These are phyloP conservation scores for Carpatolechia fugitivella DNA, from an alignment of 2,888 invertebrate species.

Conservation along the genomic window DNA sequence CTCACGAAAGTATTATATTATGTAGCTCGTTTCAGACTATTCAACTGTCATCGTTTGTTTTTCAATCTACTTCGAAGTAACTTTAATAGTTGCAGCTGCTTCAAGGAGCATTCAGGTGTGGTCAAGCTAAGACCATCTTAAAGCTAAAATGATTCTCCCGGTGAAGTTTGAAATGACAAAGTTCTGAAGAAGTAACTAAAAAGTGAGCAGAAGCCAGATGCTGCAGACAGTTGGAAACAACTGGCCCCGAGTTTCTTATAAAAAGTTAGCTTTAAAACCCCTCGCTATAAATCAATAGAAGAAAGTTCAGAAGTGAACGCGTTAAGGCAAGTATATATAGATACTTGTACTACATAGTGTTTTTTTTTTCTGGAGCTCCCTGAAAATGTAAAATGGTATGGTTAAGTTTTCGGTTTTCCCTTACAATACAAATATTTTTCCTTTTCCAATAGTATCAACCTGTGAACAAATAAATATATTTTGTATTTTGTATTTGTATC, in stretches of 20 bases:
- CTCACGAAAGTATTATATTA: conserved; percentile 25
- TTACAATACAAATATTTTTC: too few relatives aligned
- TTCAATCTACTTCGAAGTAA: conserved; percentile 36
- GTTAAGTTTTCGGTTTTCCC: too few relatives aligned
- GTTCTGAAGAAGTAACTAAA: conserved; percentile 60
- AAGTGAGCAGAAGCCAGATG: conserved; percentile 72
- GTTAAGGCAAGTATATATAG: conserved; percentile 34
- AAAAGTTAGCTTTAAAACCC: conserved; percentile 74
- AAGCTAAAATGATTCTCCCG: conserved; percentile 48
- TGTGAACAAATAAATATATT: too few relatives aligned
- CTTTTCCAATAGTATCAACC: too few relatives aligned
- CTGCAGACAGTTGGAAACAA: conserved; percentile 74
- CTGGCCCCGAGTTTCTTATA: conserved; percentile 65
- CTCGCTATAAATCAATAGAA: conserved; percentile 71
- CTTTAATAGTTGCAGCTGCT: conserved; percentile 12
- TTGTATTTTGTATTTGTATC: too few relatives aligned
- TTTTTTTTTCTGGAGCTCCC: background rate
- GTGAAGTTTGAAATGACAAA: conserved; percentile 66
- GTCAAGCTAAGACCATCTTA: conserved; percentile 22
- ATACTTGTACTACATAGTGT: background rate
- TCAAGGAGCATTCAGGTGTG: conserved; percentile 8
- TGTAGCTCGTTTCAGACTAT: conserved; percentile 42
- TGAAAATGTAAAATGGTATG: too few relatives aligned
- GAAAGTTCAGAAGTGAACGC: conserved; percentile 61
- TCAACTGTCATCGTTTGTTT: conserved; percentile 53